A percentile compares a stretch with the other conserved stretches of the same genome.
Conservation (phyloP, 1,140 invertebrate species). For the Drosophila elegans region DNA sequence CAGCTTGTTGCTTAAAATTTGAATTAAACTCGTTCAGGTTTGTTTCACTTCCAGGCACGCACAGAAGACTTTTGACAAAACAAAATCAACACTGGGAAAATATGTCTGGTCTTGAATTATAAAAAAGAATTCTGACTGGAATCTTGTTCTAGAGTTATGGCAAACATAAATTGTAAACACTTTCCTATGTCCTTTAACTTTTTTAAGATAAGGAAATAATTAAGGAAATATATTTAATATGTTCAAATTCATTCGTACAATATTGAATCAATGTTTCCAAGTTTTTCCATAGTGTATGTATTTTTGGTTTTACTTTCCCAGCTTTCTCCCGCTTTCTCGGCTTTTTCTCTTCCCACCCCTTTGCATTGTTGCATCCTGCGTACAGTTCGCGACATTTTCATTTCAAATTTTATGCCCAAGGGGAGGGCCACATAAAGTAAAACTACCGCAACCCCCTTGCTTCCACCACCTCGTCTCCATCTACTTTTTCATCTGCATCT, state of each 20-base stretch:
- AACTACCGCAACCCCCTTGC: slow-evolving; percentile 30
- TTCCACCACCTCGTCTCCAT: slow-evolving; percentile 15
- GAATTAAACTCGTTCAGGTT: slow-evolving; percentile 28
- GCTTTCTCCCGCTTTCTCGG: slow-evolving; percentile 4
- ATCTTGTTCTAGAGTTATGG: no score
- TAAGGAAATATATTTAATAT: no score
- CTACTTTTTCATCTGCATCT: slow-evolving; percentile 9
- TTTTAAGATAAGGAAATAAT: no score
- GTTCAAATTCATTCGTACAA: no score
- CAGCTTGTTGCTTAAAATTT: slow-evolving; percentile 32
- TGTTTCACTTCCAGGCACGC: slow-evolving; percentile 18
- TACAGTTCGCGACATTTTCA: slow-evolving; percentile 78
- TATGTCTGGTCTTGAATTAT: no score
- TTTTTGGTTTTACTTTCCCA: neutral
- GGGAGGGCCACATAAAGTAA: slow-evolving; percentile 71
- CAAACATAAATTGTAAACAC: no score
- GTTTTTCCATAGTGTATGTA: slow-evolving; percentile 1
- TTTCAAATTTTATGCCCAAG: slow-evolving; percentile 82
- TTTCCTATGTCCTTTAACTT: no score
- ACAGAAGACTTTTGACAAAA: slow-evolving; percentile 15
- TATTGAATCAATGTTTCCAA: neutral
- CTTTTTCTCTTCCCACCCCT: neutral
- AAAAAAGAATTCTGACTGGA: no score
- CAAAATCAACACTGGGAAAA: slow-evolving; percentile 2
- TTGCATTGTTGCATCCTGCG: slow-evolving; percentile 73